Evolutionary conservation across 2,888 invertebrate species (phyloP).

Genomic region (Stegophylla sp.): DNA sequence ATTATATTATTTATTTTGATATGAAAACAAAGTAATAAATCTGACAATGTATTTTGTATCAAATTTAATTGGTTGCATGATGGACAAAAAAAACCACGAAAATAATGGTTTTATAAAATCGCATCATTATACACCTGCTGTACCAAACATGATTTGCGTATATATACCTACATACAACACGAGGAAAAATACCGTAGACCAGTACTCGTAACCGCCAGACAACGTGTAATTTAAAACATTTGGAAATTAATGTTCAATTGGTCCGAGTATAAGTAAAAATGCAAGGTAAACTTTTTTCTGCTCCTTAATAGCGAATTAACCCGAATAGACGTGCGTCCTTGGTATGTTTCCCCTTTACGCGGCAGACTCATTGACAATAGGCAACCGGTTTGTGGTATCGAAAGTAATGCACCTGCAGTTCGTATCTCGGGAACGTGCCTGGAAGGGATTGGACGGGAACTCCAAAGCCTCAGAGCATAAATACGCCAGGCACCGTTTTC

Average conservation of each 20-base stretch:
- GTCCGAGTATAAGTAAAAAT: background rate
- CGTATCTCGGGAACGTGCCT: background rate
- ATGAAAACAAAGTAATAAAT: too few species aligned
- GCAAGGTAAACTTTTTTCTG: slow-evolving; percentile 5
- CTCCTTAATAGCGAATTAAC: background rate
- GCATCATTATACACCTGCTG: background rate
- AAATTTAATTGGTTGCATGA: background rate
- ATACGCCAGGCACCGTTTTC: background rate
- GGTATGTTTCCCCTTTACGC: slow-evolving; percentile 16
- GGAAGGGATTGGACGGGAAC: slow-evolving; percentile 15
- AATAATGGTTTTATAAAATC: background rate
- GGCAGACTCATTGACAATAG: background rate
- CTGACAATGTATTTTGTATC: too few species aligned
- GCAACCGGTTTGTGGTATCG: slow-evolving; percentile 26
- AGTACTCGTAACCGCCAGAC: background rate
- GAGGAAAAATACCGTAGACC: background rate
- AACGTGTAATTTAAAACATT: slow-evolving; percentile 18
- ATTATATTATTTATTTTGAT: too few species aligned
- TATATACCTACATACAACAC: background rate
- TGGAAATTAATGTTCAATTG: slow-evolving; percentile 7
- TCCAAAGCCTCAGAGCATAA: background rate
- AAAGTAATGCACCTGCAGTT: background rate
- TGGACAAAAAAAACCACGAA: background rate
- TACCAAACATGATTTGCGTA: background rate
- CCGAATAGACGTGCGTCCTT: slow-evolving; percentile 36